phyloP scores from a whole-genome alignment of 2,888 invertebrate genomes.

The Epistrophe eligans region DNA sequence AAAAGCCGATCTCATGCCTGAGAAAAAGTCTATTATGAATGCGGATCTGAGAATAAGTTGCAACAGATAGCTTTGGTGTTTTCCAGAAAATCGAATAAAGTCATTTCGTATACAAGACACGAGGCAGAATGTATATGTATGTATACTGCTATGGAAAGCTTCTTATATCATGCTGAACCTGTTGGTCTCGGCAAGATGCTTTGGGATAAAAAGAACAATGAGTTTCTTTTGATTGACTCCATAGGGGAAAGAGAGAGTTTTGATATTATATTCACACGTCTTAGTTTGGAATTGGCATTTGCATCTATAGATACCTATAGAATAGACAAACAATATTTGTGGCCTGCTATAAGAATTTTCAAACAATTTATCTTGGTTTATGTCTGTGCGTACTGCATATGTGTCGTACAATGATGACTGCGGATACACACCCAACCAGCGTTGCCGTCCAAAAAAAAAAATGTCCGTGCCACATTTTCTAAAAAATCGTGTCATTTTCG shows the following conservation, averaged over 20 bases:
- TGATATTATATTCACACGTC: background rate
- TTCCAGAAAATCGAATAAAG: slow-evolving; percentile 32
- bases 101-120: slow-evolving; percentile 20
- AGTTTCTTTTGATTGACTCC: slow-evolving; percentile 53
- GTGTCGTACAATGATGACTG: no score
- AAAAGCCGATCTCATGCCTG: background rate
- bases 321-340: background rate
- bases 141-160: background rate
- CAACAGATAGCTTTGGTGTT: slow-evolving; percentile 55
- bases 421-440: no score
- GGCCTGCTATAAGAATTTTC: no score
- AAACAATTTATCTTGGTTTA: background rate
- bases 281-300: background rate
- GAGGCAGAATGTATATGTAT: slow-evolving; percentile 12
- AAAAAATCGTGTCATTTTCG: no score
- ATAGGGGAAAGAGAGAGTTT: background rate
- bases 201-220: slow-evolving; percentile 41
- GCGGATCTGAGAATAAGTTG: slow-evolving; percentile 33
- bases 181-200: background rate
- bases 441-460: no score
- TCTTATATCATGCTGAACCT: background rate
- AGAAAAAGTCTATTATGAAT: slow-evolving; percentile 2
- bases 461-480: no score
- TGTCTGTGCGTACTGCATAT: background rate
- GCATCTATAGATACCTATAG: no score